Percentiles rank a stretch among this genome's conserved stretches.
Conservation (phyloP, 2,888 invertebrate species). For the Oxyteleia sp. region DNA sequence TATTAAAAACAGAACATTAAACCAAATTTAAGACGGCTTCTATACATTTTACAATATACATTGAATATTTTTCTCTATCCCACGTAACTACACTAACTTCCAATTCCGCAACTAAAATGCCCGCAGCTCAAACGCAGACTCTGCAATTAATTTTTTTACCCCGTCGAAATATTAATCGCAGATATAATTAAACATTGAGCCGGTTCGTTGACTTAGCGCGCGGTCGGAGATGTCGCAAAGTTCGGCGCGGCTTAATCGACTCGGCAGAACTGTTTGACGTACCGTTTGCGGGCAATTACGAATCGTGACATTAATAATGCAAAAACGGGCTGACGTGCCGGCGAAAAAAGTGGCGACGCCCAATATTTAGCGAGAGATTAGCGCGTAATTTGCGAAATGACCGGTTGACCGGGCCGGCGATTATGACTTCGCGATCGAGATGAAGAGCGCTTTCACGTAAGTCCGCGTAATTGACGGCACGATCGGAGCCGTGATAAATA, state of each 20-base stretch:
- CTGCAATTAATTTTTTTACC: background rate
- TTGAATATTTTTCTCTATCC: too few species aligned
- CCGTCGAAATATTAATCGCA: slow-evolving; percentile 7
- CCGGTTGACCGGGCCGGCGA: slow-evolving; percentile 46
- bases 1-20: too few species aligned
- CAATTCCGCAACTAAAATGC: too few species aligned
- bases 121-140: too few species aligned
- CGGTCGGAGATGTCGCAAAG: slow-evolving; percentile 23
- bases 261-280: slow-evolving; percentile 40
- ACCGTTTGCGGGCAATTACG: slow-evolving; percentile 48
- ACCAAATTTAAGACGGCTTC: too few species aligned
- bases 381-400: slow-evolving; percentile 71
- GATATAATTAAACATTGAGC: slow-evolving; percentile 36
- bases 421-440: slow-evolving; percentile 59
- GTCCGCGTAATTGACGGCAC: slow-evolving; percentile 68
- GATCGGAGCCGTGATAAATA: slow-evolving; percentile 70
- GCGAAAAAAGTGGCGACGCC: slow-evolving; percentile 45
- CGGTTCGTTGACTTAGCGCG: slow-evolving; percentile 34
- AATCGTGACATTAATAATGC: slow-evolving; percentile 71
- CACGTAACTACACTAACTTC: too few species aligned
- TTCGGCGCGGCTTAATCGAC: slow-evolving; percentile 36
- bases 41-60: too few species aligned
- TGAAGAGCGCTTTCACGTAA: slow-evolving; percentile 65
- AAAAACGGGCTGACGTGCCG: slow-evolving; percentile 37
- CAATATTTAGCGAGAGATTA: slow-evolving; percentile 70